Evolutionary conservation across 2,888 invertebrate genomes (phyloP), one percentile per base, ranked within the genome.

Genomic region (Philhelius pedissequus): DNA sequence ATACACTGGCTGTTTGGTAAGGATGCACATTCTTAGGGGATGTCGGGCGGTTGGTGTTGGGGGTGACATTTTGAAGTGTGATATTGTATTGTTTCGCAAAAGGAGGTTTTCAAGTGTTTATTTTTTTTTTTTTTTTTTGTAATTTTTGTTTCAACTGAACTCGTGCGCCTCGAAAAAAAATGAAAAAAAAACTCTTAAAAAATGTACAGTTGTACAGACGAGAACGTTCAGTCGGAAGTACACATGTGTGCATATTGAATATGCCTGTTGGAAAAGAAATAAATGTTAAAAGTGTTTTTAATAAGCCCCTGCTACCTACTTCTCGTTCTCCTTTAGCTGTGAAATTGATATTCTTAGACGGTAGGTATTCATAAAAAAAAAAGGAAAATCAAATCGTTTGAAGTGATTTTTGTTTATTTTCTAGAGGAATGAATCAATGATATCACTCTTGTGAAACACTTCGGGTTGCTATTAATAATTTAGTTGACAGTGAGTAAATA

Each of bases 21-120:
- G 9, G 62, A 56, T 81, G 66, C 66, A 52, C 60, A 52, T 74
- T 73, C 38, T 62, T 45, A 66, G 38, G 43, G 80, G 62, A 35
- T 54, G 52, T 54, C 30, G 7, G 15, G 8, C 11, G 18, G 66
- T 4, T 40, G 20, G 40, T 68, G 79, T 54, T 79, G 83, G 43
- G 73, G 83, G 43, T 83, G 83, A 83, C 79, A 79, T 83, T 64
- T 79, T 74, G 43, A 83, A 83, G 79, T 83, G 83, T 58, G 62
- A 79, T 75, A 79, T 79, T 56, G 69, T 74, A 74, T 73, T 78
- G 68, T 78, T 66, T 38, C n/a, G 30, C 45, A 38, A 35, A 77
- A 25, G 40, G 54, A 69, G 60, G 54, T 77, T 81, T 30, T 27
- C 38, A 13, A 54, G n/a, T n/a, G n/a, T n/a, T n/a, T n/a, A n/a